These are phyloP conservation scores for Chondrosia reniformis DNA, from an alignment of 37 sponge, comb jelly and placozoan species.

Conservation along the genomic window DNA sequence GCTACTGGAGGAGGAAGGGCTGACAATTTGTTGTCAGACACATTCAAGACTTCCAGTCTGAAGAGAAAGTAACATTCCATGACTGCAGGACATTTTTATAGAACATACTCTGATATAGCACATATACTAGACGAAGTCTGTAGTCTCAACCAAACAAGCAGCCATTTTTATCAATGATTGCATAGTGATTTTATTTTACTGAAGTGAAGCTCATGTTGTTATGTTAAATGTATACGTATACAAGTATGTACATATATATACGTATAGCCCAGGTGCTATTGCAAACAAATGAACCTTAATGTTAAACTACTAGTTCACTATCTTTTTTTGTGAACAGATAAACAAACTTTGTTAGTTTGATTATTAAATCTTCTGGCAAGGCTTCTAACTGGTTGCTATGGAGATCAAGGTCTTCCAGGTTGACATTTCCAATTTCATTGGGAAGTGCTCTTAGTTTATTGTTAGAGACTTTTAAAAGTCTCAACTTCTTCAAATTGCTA, in stretches of 20 bases:
- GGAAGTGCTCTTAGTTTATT: slow-evolving; percentile 47
- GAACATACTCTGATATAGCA: no score
- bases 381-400: slow-evolving; percentile 54
- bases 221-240: background rate
- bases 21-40: slow-evolving; percentile 44
- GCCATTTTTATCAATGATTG: no score
- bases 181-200: no score
- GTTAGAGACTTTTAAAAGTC: slow-evolving; percentile 21
- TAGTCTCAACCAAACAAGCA: no score
- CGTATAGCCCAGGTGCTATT: background rate
- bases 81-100: no score
- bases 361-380: slow-evolving; percentile 42
- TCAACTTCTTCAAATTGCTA: slow-evolving; percentile 27
- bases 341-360: slow-evolving; percentile 17
- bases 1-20: slow-evolving; percentile 28
- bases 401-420: slow-evolving; percentile 44
- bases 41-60: slow-evolving; percentile 53
- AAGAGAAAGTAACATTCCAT: no score
- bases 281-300: no score
- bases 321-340: no score
- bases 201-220: no score
- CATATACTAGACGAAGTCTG: no score
- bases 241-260: background rate
- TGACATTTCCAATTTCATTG: slow-evolving; percentile 10
- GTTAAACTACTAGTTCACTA: no score